Evolutionary conservation across 2,888 invertebrate species (phyloP).

Genomic region (Hemicrepidius hirtus): DNA sequence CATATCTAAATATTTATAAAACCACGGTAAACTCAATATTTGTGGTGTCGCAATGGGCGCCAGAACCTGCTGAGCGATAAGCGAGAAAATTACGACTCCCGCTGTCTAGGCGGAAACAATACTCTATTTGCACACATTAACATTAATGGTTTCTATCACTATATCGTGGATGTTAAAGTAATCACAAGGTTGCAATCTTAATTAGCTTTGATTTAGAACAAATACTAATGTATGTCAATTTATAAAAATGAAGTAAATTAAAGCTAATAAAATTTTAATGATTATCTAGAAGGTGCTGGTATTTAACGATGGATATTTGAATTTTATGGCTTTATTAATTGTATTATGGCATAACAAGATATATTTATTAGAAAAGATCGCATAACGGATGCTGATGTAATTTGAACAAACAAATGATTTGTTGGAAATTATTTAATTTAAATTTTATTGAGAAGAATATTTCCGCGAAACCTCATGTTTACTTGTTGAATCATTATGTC

Average conservation of each 20-base stretch:
- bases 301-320: not conserved
- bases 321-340: slow-evolving; percentile 5
- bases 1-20: slow-evolving; percentile 57
- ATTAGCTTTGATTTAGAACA: too few species aligned
- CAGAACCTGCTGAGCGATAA: slow-evolving; percentile 51
- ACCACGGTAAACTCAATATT: slow-evolving; percentile 46
- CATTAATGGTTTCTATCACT: not conserved
- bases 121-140: slow-evolving; percentile 36
- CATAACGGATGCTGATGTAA: slow-evolving; percentile 26
- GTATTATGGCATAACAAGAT: not conserved
- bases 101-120: slow-evolving; percentile 19
- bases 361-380: slow-evolving; percentile 17
- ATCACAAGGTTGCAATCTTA: too few species aligned
- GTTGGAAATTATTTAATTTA: slow-evolving; percentile 20
- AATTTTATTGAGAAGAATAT: slow-evolving; percentile 16
- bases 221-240: too few species aligned
- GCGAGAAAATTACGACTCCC: slow-evolving; percentile 25
- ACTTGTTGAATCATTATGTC: slow-evolving; percentile 3
- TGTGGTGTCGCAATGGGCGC: slow-evolving; percentile 46
- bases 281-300: not conserved
- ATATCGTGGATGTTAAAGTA: not conserved
- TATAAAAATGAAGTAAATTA: not conserved
- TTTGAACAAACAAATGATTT: slow-evolving; percentile 23
- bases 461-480: slow-evolving; percentile 9
- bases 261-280: not conserved